Base-by-base conservation (phyloP, 1,140 invertebrate species). In the Calosoma granatense region DNA sequence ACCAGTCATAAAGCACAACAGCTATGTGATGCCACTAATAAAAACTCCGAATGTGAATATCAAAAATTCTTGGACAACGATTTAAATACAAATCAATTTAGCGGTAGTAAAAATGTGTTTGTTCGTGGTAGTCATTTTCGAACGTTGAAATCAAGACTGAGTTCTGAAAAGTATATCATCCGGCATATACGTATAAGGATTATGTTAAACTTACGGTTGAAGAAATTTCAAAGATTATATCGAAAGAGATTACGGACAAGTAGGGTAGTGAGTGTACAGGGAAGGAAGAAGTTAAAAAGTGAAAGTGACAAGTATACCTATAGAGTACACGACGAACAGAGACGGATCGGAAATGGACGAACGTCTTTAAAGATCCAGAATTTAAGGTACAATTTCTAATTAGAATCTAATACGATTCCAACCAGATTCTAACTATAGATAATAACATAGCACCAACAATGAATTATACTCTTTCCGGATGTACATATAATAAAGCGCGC, bases 311-410 rank as follows among this genome's bases (percentile, higher is more conserved):
- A 36, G 39, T 55, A 41, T 20, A 20, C 3, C 15, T 47, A 23
- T 12, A 61, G 59, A 20, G 61, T 62, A 21, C 68, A 70, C 54
- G 65, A 67, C 4, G 69, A 71, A 53, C 70, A 70, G 56, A 60
- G 60, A 51, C 60, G 66, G 15, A 69, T 70, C 53, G 68, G 67
- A 12, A 70, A 70, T 55, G 68, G 69, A 17, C 64, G 55, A 22
- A 67, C 59, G 9, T 68, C 67, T 0, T 61, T 70, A 14, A 71
- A 71, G 55, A 68, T 70, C 23, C 70, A 71, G 59, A 71, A 70
- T 60, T 61, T 70, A 60, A 70, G 68, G 68, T 71, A 63, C 39
- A 52, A 20, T n/a, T 36, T 56, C 43, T 9, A 1, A n/a, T n/a
- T n/a, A n/a, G n/a, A n/a, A n/a, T n/a, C n/a, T n/a, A n/a, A n/a